Conservation (phyloP, 2,113 vertebrate species). For the Epinephelus fuscoguttatus region DNA sequence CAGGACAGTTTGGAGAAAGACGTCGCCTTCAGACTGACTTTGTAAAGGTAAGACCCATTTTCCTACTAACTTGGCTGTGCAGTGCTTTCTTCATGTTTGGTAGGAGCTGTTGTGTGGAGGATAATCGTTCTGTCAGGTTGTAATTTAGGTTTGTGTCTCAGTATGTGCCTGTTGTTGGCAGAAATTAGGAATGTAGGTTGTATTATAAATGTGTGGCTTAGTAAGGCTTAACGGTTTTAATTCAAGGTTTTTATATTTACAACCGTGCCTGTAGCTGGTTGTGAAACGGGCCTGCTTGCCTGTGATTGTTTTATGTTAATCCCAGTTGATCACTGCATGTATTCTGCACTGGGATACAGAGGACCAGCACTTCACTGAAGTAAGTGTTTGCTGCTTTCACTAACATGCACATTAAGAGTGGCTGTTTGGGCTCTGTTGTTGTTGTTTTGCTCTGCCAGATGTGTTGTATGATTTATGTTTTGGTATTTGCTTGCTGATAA, state of each 20-base stretch:
- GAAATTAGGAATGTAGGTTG: neutral
- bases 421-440: neutral
- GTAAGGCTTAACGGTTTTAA: neutral
- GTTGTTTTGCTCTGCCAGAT: constrained; percentile 2
- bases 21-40: neutral
- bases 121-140: neutral
- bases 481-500: neutral
- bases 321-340: neutral
- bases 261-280: too few relatives aligned
- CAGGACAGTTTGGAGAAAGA: neutral
- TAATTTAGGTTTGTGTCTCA: neutral
- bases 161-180: neutral
- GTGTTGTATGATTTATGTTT: constrained; percentile 21
- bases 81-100: neutral
- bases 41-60: neutral
- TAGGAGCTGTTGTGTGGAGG: too few relatives aligned
- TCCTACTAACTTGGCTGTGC: neutral
- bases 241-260: neutral
- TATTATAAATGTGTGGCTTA: neutral
- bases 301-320: neutral
- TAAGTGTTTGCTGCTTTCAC: constrained; percentile 2
- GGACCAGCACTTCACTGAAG: neutral
- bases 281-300: neutral
- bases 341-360: neutral
- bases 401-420: too few relatives aligned